phyloP scores from a whole-genome alignment of 2,888 invertebrate genomes.

The Tribolium freemani region DNA sequence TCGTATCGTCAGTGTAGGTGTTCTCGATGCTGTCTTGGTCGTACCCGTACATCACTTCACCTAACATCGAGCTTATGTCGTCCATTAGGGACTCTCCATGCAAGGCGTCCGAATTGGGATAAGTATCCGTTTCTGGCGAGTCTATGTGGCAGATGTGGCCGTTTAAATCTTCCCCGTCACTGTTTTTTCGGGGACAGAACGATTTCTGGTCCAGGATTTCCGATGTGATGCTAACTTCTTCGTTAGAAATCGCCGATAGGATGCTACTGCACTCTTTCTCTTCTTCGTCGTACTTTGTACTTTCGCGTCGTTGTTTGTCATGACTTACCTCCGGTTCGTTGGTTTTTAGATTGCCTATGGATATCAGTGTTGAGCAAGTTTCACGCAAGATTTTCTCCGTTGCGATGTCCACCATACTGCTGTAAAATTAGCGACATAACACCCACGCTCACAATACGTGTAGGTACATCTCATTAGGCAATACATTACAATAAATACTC shows the following conservation, averaged over 20 bases:
- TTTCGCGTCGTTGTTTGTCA: slow-evolving; percentile 54
- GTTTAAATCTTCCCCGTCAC: slow-evolving; percentile 67
- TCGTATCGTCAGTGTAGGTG: slow-evolving; percentile 80
- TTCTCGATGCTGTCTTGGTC: slow-evolving; percentile 72
- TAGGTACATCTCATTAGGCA: too few species aligned
- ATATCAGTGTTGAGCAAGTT: slow-evolving; percentile 61
- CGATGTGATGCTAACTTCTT: slow-evolving; percentile 80
- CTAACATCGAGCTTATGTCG: slow-evolving; percentile 81
- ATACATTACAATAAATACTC: too few species aligned
- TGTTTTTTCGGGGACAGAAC: slow-evolving; percentile 67
- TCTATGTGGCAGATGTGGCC: slow-evolving; percentile 84
- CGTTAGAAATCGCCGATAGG: slow-evolving; percentile 76
- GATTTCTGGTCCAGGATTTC: slow-evolving; percentile 73
- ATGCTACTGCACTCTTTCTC: slow-evolving; percentile 75
- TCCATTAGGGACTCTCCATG: slow-evolving; percentile 86
- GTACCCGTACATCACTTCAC: slow-evolving; percentile 80
- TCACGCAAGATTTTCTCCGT: slow-evolving; percentile 60
- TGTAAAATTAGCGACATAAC: background rate
- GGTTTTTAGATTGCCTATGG: slow-evolving; percentile 45
- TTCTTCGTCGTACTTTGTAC: slow-evolving; percentile 68
- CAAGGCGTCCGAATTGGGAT: slow-evolving; percentile 78
- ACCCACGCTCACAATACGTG: too few species aligned
- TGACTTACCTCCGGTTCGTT: slow-evolving; percentile 37
- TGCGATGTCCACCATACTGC: slow-evolving; percentile 61
- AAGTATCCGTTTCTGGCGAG: slow-evolving; percentile 86